Conservation (phyloP, 1,140 invertebrate species). For the Pseudoatta argentina region DNA sequence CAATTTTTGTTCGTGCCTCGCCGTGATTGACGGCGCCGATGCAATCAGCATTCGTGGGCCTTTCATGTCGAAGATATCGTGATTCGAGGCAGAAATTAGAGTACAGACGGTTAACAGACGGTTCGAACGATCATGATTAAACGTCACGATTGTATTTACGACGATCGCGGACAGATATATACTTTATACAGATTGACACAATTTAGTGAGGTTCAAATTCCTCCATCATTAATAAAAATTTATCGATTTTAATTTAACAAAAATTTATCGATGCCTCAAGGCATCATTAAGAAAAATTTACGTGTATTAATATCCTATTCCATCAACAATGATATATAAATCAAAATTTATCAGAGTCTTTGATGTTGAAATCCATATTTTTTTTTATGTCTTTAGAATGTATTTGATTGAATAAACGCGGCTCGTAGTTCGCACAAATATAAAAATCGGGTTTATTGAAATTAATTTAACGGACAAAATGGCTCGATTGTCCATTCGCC, state of each 20-base stretch:
- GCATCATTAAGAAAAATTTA: too few relatives aligned
- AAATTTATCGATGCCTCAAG: background rate
- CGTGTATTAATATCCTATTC: background rate
- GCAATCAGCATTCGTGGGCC: slow-evolving; percentile 44
- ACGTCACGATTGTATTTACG: background rate
- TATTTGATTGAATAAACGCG: background rate
- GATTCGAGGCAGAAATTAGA: slow-evolving; percentile 44
- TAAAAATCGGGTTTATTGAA: slow-evolving; percentile 27
- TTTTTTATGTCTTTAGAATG: background rate
- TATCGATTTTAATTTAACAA: background rate
- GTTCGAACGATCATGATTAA: slow-evolving; percentile 52
- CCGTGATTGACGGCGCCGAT: slow-evolving; percentile 61
- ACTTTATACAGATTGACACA: background rate
- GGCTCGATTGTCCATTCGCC: slow-evolving; percentile 5
- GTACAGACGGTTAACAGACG: slow-evolving; percentile 40
- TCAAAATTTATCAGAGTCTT: background rate
- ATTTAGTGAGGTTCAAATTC: background rate
- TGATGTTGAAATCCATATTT: background rate
- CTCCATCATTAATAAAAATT: slow-evolving; percentile 7
- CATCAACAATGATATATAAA: background rate
- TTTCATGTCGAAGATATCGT: slow-evolving; percentile 55
- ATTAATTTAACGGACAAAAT: slow-evolving; percentile 41
- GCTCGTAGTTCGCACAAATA: background rate
- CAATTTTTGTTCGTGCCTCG: slow-evolving; percentile 46
- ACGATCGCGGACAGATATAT: background rate